These are phyloP conservation scores for Sinodicranocentrus sp. DNA, from an alignment of 2,888 invertebrate genomes.

Conservation along the genomic window DNA sequence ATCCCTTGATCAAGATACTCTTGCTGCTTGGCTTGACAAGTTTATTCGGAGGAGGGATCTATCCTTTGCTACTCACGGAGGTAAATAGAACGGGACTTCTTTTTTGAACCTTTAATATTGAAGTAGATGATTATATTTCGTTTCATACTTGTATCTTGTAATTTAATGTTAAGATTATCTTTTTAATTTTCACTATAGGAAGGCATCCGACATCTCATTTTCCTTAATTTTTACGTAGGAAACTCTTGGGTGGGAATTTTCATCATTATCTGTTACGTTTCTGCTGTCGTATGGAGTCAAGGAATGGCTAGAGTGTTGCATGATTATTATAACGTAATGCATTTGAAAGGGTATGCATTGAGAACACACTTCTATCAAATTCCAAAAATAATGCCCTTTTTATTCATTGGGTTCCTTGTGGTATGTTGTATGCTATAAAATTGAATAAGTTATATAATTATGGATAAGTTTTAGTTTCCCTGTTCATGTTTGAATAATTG, in stretches of 20 bases:
- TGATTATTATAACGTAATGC: constrained; percentile 73
- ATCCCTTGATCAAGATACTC: constrained; percentile 50
- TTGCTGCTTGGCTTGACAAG: constrained; percentile 37
- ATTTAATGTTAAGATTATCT: too few species aligned
- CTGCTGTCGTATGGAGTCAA: constrained; percentile 66
- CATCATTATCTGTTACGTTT: constrained; percentile 55
- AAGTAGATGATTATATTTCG: too few species aligned
- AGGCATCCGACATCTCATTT: constrained; percentile 66
- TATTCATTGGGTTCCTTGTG: constrained; percentile 44
- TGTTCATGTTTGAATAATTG: too few species aligned
- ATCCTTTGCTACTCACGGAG: constrained; percentile 9
- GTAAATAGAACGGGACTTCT: constrained; percentile 13
- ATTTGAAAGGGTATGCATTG: constrained; percentile 66
- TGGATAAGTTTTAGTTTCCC: too few species aligned
- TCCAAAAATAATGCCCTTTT: constrained; percentile 49
- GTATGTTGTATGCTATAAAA: too few species aligned
- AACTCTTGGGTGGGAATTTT: constrained; percentile 52
- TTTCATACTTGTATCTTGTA: too few species aligned
- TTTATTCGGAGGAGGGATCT: constrained; percentile 41
- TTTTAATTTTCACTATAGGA: too few species aligned
- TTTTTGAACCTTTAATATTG: too few species aligned
- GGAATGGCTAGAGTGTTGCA: constrained; percentile 68
- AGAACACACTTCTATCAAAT: constrained; percentile 52
- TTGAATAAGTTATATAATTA: too few species aligned
- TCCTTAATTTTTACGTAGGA: constrained; percentile 58